Conservation (phyloP, 2,797 vertebrate species). For the Lutjanus argentimaculatus region DNA sequence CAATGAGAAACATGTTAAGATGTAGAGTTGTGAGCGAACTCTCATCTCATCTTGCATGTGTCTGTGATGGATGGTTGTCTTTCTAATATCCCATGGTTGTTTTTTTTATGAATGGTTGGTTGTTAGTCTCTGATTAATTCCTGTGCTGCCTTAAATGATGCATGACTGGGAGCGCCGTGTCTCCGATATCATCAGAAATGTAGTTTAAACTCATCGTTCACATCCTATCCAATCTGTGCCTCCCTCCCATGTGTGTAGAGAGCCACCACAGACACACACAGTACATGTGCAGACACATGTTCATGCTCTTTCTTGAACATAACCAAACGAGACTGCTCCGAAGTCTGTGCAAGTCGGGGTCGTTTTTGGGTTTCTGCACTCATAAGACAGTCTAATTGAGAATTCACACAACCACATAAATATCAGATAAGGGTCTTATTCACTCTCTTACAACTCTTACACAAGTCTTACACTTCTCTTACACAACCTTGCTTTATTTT, state of each 20-base stretch:
- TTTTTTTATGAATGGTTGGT: constrained; percentile 52
- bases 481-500: constrained; percentile 2
- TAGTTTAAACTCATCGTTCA: constrained; percentile 48
- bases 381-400: constrained; percentile 54
- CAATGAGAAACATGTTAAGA: constrained; percentile 47
- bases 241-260: constrained; percentile 21
- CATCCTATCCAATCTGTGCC: constrained; percentile 1
- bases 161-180: constrained; percentile 47
- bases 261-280: constrained; percentile 14
- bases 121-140: constrained; percentile 65
- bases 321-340: constrained; percentile 26
- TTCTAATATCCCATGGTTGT: constrained; percentile 49
- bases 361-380: constrained; percentile 42
- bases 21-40: constrained; percentile 43
- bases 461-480: constrained; percentile 20
- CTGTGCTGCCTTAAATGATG: constrained; percentile 72
- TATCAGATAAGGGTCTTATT: constrained; percentile 28
- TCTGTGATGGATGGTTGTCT: constrained; percentile 46
- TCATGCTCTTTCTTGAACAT: background rate
- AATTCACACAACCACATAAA: constrained; percentile 47
- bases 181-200: constrained; percentile 33
- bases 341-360: constrained; percentile 20
- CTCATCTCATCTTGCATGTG: background rate
- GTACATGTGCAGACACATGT: background rate
- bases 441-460: constrained; percentile 17